Conservation (phyloP, 2,888 invertebrate genomes). For the Meiosimyza decipiens region DNA sequence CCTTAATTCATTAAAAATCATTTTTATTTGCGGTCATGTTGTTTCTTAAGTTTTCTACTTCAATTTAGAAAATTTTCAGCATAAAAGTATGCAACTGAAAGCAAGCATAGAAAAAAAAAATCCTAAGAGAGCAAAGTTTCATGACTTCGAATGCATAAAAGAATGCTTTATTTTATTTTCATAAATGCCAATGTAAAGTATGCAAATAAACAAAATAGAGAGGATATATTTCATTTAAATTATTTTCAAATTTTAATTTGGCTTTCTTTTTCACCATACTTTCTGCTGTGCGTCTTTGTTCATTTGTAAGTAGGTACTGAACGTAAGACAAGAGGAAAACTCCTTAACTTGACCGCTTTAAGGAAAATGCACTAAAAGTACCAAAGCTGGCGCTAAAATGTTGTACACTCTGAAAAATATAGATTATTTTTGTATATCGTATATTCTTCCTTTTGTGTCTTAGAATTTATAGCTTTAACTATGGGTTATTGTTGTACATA, state of each 20-base stretch:
- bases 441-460: no score
- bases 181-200: not conserved
- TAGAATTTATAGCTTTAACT: no score
- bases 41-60: slow-evolving; percentile 13
- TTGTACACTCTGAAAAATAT: no score
- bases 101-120: no score
- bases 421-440: no score
- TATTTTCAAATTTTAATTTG: slow-evolving; percentile 41
- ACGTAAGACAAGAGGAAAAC: slow-evolving; percentile 11
- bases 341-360: slow-evolving; percentile 26
- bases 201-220: not conserved
- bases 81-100: no score
- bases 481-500: no score
- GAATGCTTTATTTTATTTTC: slow-evolving; percentile 10
- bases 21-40: slow-evolving; percentile 16
- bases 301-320: slow-evolving; percentile 28
- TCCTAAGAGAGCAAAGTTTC: no score
- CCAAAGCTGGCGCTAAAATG: no score
- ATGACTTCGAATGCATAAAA: not conserved
- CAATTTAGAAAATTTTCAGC: no score
- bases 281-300: not conserved
- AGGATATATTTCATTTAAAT: slow-evolving; percentile 40
- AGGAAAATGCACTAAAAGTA: no score
- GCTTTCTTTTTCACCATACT: slow-evolving; percentile 29
- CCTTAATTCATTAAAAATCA: slow-evolving; percentile 27